Evolutionary conservation across 2,888 invertebrate genomes (phyloP), one percentile per base, ranked within the genome.

Genomic region (Brenthis daphne): DNA sequence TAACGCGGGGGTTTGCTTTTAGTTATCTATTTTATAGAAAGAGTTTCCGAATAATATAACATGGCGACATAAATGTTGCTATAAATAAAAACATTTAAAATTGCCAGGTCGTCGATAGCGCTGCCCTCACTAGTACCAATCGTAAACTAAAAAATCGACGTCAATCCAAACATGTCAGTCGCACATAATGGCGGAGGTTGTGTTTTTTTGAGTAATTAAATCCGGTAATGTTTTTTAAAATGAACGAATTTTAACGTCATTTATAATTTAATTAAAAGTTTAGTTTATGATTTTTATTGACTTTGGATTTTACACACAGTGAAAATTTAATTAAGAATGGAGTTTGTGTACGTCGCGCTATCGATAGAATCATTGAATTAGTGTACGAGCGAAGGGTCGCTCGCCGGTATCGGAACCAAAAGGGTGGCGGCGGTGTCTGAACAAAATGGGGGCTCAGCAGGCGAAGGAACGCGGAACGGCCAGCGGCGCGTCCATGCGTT

Each of bases 391-490:
- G 75, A 74, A 70, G 75, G 71, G 72, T 76, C 67, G 74, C 73
- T 74, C 69, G 74, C 74, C 75, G 74, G 77, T 74, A 68, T 75
- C 74, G 91, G 85, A 90, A 96, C 96, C 96, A 96, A 96, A 90
- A 96, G 96, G 87, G 96, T 96, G 94, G 76, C 76, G 75, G 72
- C 71, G 75, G 71, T 73, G 73, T 66, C 69, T 70, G 75, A 65
- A 74, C 73, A 93, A 86, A 88, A 98, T 98, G 98, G 98, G 98
- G 90, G 97, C 97, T 86, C 98, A 98, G 94, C 98, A 97, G 94
- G 97, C 96, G 88, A 98, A 98, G 93, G 98, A 98, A 94, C 95
- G 97, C 87, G 95, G 95, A 82, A 94, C 95, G 83, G 94, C 95
- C 82, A 94, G 94, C 86, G 96, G 94, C 82, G 95, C 95, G 83